Evolutionary conservation across 1,140 invertebrate genomes (phyloP), one percentile per base, ranked within the genome.

Genomic region (Myzus persicae): DNA sequence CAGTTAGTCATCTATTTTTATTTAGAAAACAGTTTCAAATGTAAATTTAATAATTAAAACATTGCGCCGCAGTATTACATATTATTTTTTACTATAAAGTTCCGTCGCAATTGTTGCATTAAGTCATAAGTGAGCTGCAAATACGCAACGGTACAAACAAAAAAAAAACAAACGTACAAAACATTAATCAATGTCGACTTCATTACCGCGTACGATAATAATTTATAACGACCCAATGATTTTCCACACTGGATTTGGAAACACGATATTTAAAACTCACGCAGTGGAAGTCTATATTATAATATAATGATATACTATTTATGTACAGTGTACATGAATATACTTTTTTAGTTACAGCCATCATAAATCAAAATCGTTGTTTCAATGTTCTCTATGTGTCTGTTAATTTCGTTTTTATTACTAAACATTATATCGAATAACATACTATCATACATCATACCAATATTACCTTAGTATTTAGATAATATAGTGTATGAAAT

Each of bases 151-250:
- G 59, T 18, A 76, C 31, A 76, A n/a, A 76, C 59, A 20, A n/a
- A 14, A 59, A n/a, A 67, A 59, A n/a, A n/a, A 76, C 18, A 67
- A 67, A 67, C 59, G 14, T 31, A 38, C 0, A 38, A 20, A 11
- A 51, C 87, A 54, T 89, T 54, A 89, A 87, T 87, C 85, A 87
- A 87, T 46, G 85, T 46, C 85, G 26, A 46, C 44, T 48, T 46
- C 85, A 44, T 87, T 87, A 46, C 42, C 31, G 44, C n/a, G 85
- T 87, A 87, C 31, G 85, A 87, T 87, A 48, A 46, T 87, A 87
- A 87, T 87, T 87, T 48, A 87, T 48, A n/a, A 46, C 31, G 42
- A 20, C 31, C 82, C 82, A 40, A 84, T 40, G 82, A 84, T 42
- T 87, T 87, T 87, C n/a, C 44, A 76, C 31, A 87, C 44, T 87